Evolutionary conservation across 64 coral and sea anemone species (phyloP), one percentile per base, ranked within the genome.

Genomic region (Pocillopora verrucosa): DNA sequence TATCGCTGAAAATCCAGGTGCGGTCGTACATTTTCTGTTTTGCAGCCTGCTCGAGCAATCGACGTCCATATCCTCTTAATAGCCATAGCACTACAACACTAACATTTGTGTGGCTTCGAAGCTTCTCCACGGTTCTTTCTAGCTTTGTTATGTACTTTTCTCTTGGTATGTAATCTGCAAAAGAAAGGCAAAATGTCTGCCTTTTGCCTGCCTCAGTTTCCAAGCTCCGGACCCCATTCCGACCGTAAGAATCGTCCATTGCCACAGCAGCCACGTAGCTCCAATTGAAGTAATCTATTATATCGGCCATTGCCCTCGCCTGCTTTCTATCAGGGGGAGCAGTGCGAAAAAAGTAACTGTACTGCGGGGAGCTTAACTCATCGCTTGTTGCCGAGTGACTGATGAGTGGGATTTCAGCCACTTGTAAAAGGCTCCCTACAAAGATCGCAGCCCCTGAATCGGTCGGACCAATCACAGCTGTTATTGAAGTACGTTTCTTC

Each of bases 231-330:
- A 76, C 80, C n/a, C 90, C 90, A 58, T 86, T 62, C 22, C 82
- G 80, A 63, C 90, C 90, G 72, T 91, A 91, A 5, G 90, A 86
- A 78, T 86, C 80, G 24, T 91, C 90, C 65, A 83, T 76, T 36
- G 90, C 90, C 12, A 91, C 90, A 19, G 73, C 81, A 37, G 90
- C 90, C 2, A 91, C 72, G 19, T 86, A 91, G 34, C 26, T 84
- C 90, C 90, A 91, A 69, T 83, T 60, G n/a, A 91, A 91, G 67
- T 86, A 60, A 19, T 91, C 19, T 76, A 91, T 86, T 51, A 91
- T 65, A 73, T 91, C 89, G 15, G 81, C 89, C 89, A 91, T 86
- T 34, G 89, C 89, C 10, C 73, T 84, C 11, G 89, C 79, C 37
- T 91, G 89, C 60, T 86, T 70, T 59, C 51, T 25, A 59, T 91